Evolutionary conservation across 2,113 vertebrate species (phyloP), one percentile per base, ranked within the genome.

Genomic region (Pleuronectes platessa): DNA sequence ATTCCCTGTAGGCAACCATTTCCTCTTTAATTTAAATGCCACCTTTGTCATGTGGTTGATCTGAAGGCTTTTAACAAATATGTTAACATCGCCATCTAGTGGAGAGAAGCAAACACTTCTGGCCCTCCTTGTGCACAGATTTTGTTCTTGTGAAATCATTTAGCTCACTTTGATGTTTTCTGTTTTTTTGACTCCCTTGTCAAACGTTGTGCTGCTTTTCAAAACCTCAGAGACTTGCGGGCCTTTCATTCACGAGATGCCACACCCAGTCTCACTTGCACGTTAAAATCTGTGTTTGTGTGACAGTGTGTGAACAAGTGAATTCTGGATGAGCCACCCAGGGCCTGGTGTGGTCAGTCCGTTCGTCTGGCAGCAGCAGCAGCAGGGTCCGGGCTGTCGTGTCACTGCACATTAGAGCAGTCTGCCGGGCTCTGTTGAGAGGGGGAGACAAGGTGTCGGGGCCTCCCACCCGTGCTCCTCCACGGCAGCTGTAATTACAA

Each of bases 401-500:
- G 89, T 91, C 78, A 88, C 68, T 83, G 80, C 87, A 87, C 76
- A 83, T 90, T 88, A 89, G 62, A 77, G 79, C 67, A 45, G 59
- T 71, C 51, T 78, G 71, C 78, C 35, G 76, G 62, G 60, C 59
- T 86, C 71, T 10, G 27, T 4, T 68, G 82, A 78, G 82, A 75
- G 74, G 79, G 62, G 76, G 67, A 78, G 87, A 87, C 83, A 87
- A 90, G 82, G 87, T 92, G 90, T 92, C 83, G 80, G 87, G 85
- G 78, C 88, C 83, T 77, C 82, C 88, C 77, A 84, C 80, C 76
- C 73, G 4, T 79, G 70, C 74, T 66, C 78, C 40, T 88, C 75
- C 61, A 74, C 79, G 3, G 78, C 88, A 89, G 86, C 90, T 89
- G 86, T 88, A 89, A 92, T 92, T 92, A 90, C 83, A 89, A 88